Base-by-base conservation (phyloP, 2,113 vertebrate genomes). In the Rhodinocichla rosea region DNA sequence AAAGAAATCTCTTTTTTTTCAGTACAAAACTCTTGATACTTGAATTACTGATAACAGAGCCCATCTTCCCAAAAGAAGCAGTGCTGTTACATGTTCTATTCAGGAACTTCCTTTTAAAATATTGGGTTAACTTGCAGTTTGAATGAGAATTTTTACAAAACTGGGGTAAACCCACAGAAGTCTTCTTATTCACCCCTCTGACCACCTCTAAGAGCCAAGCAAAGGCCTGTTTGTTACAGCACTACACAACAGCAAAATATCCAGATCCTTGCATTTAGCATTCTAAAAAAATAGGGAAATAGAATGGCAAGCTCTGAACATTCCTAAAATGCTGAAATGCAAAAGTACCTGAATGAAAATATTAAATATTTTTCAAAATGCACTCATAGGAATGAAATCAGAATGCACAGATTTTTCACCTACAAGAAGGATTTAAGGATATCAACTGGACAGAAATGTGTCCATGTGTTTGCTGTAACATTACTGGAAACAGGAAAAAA, bases 221-320 rank as follows among this genome's bases (percentile, higher is more conserved):
- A 85, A 33, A 19, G 55, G 5, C 30, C 17, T 76, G 4, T 15
- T 79, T 27, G 21, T 23, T 35, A 18, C 1, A 26, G 4, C 13
- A 19, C n/a, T n/a, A 30, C 1, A 3, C 7, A 65, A 32, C 19
- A 56, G 19, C 26, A 82, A 56, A 45, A 60, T 0, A 0, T 5
- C 10, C 52, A 76, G 42, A 24, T 53, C 32, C 40, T 64, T 42
- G 11, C 16, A 26, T 33, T 52, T 52, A 52, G 7, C 6, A 28
- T 35, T 40, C 6, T 10, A 23, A n/a, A 28, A 53, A 60, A 17
- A 28, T 3, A 13, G 2, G 3, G 17, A 64, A 81, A 24, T 8
- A 26, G 5, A 74, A 50, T 24, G 7, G 15, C 15, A 57, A 45
- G 2, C 20, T 82, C 49, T 42, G 35, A 83, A 52, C 24, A 27